A percentile compares a stretch with the other conserved stretches of the same genome.
Evolutionary conservation across 2,797 vertebrate species (phyloP).

Genomic region (Gymnothorax reevesii): DNA sequence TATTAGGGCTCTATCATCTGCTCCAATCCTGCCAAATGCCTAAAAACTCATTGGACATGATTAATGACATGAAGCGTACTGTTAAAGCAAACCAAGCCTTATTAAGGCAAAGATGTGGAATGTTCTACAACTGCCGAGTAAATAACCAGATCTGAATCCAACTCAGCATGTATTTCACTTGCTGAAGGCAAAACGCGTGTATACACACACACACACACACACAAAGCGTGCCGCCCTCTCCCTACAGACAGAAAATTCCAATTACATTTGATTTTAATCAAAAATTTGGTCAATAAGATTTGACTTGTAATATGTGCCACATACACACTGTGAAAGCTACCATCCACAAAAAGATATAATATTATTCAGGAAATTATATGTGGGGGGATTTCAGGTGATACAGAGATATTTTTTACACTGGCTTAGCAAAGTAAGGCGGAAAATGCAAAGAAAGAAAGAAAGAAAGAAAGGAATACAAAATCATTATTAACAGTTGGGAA

Average conservation of each 20-base stretch:
- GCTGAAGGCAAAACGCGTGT: too few relatives aligned
- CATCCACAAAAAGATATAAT: slow-evolving; percentile 44
- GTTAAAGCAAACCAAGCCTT: too few relatives aligned
- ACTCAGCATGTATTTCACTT: too few relatives aligned
- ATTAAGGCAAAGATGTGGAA: too few relatives aligned
- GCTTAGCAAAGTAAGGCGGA: slow-evolving; percentile 19
- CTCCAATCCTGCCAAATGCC: too few relatives aligned
- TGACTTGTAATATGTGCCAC: slow-evolving; percentile 11
- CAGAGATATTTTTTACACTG: slow-evolving; percentile 25
- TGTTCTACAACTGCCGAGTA: too few relatives aligned
- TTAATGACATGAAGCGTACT: too few relatives aligned
- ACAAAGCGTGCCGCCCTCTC: background rate
- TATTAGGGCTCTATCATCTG: too few relatives aligned
- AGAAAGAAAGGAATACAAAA: background rate
- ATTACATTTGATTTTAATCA: background rate
- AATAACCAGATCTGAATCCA: too few relatives aligned
- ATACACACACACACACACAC: background rate
- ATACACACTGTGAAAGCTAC: slow-evolving; percentile 24
- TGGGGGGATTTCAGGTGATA: slow-evolving; percentile 38
- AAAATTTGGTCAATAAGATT: slow-evolving; percentile 16
- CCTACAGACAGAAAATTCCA: background rate
- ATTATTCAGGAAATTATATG: slow-evolving; percentile 48
- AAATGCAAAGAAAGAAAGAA: background rate
- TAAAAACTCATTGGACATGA: too few relatives aligned
- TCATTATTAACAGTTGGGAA: background rate